Percentiles rank a stretch among this genome's conserved stretches.
phyloP scores from a whole-genome alignment of 2,113 vertebrate species.

The Hydrolagus affinis region DNA sequence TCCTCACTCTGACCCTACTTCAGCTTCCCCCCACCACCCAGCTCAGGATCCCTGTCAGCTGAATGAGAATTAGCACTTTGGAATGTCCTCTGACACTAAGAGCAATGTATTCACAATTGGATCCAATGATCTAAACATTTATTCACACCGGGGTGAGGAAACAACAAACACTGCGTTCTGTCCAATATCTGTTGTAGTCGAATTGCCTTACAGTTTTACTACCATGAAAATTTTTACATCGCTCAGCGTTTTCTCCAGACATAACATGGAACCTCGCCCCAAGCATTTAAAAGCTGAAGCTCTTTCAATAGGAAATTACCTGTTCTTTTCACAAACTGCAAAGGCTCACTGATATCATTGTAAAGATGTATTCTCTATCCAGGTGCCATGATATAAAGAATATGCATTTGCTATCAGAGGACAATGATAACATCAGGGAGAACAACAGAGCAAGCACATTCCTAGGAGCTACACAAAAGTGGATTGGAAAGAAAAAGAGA shows the following conservation, averaged over 20 bases:
- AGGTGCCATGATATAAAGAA: background rate
- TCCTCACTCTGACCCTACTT: background rate
- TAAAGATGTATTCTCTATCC: background rate
- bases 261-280: constrained; percentile 10
- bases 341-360: background rate
- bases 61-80: too few species aligned
- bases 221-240: background rate
- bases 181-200: background rate
- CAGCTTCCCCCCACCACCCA: too few species aligned
- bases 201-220: constrained; percentile 14
- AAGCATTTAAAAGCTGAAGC: background rate
- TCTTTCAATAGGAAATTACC: background rate
- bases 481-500: background rate
- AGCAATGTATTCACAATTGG: background rate
- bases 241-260: constrained; percentile 6
- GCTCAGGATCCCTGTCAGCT: too few species aligned
- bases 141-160: background rate
- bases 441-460: background rate
- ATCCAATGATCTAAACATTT: constrained; percentile 13
- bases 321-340: background rate
- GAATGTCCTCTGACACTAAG: too few species aligned
- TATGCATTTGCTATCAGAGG: background rate
- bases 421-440: background rate
- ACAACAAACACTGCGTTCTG: background rate
- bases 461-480: background rate